Evolutionary conservation across 2,797 vertebrate species (phyloP).

Genomic region (Cottoperca gobio): DNA sequence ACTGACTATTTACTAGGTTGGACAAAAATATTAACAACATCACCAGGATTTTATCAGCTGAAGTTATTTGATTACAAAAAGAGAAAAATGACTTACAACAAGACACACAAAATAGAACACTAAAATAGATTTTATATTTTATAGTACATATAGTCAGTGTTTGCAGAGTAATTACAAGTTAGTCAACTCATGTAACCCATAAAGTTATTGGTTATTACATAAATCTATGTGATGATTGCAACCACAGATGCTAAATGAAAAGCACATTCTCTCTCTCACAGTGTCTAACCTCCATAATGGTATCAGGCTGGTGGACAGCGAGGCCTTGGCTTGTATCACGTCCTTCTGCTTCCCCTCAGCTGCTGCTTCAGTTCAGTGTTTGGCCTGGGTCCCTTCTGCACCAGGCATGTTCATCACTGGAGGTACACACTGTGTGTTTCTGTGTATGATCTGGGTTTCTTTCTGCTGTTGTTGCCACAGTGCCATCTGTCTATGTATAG

Average conservation of each 20-base stretch:
- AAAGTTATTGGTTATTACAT: not conserved
- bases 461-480: not conserved
- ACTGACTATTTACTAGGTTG: slow-evolving; percentile 91
- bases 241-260: not conserved
- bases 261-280: slow-evolving; percentile 28
- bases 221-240: not conserved
- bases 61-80: not conserved
- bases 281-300: slow-evolving; percentile 96
- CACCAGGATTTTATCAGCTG: not conserved
- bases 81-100: not conserved
- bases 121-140: not conserved
- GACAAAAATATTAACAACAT: not conserved
- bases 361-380: slow-evolving; percentile 93
- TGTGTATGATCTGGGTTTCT: not conserved
- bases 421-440: slow-evolving; percentile 81
- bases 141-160: not conserved
- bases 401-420: slow-evolving; percentile 98
- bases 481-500: slow-evolving; percentile 9
- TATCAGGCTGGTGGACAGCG: slow-evolving; percentile 93
- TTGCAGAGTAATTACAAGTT: not conserved
- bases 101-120: not conserved
- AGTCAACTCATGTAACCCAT: not conserved
- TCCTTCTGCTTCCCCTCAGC: slow-evolving; percentile 91
- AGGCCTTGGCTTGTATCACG: slow-evolving; percentile 91
- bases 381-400: slow-evolving; percentile 96